Evolutionary conservation across 2,113 vertebrate genomes (phyloP).

Genomic region (Ardeotis arabs): DNA sequence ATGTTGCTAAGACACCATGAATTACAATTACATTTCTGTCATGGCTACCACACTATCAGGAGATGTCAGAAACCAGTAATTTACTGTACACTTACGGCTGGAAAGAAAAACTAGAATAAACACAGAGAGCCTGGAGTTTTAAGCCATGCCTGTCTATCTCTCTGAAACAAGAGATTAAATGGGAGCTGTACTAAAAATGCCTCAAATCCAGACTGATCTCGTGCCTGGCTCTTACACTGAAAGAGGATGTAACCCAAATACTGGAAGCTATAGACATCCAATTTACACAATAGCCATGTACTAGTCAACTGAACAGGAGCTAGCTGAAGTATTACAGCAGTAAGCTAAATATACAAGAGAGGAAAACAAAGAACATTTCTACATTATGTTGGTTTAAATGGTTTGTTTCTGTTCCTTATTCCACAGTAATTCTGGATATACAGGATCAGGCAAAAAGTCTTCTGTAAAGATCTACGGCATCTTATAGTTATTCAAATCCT

Average conservation of each 20-base stretch:
- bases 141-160: not conserved
- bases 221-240: not conserved
- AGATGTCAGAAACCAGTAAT: conserved; percentile 25
- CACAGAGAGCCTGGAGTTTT: not conserved
- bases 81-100: not conserved
- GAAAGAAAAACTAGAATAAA: not conserved
- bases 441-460: not conserved
- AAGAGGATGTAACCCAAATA: not conserved
- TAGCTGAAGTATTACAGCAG: not conserved
- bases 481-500: not conserved
- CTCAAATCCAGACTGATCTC: conserved; percentile 29
- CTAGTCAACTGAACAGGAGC: not conserved
- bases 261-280: not conserved
- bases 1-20: not conserved
- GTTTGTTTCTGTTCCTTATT: not conserved
- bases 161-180: conserved; percentile 32
- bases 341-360: not conserved
- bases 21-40: conserved; percentile 25
- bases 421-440: not conserved
- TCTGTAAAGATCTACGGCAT: not conserved
- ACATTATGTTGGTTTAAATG: not conserved
- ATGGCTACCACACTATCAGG: not conserved
- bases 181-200: conserved; percentile 2
- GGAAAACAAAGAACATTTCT: not conserved
- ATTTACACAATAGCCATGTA: not conserved